Evolutionary conservation across 2,113 vertebrate species (phyloP).

Genomic region (Scomber japonicus): DNA sequence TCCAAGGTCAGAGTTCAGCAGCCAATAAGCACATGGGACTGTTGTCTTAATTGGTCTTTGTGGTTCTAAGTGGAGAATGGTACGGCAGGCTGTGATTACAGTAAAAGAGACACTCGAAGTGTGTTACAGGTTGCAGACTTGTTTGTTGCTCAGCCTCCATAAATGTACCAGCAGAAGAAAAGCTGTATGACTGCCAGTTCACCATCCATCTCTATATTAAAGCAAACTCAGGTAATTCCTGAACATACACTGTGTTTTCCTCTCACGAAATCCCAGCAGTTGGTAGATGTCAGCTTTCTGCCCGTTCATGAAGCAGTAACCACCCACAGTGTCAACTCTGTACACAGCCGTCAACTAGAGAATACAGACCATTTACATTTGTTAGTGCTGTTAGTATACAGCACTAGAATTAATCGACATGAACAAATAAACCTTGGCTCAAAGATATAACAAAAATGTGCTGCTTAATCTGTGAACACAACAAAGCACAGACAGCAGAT

Average conservation of each 20-base stretch:
- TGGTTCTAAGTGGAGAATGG: slow-evolving; percentile 41
- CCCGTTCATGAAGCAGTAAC: slow-evolving; percentile 26
- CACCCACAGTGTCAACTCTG: slow-evolving; percentile 52
- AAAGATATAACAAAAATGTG: slow-evolving; percentile 5
- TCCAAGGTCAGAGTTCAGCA: slow-evolving; percentile 71
- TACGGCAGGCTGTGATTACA: slow-evolving; percentile 52
- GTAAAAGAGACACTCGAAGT: slow-evolving; percentile 11
- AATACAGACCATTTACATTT: slow-evolving; percentile 40
- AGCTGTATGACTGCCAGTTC: slow-evolving; percentile 14
- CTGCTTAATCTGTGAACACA: slow-evolving; percentile 32
- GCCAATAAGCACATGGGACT: slow-evolving; percentile 60
- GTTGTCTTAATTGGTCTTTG: slow-evolving; percentile 63
- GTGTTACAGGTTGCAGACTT: slow-evolving; percentile 22
- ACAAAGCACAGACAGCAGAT: slow-evolving; percentile 10
- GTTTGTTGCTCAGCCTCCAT: slow-evolving; percentile 40
- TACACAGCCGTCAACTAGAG: slow-evolving; percentile 6
- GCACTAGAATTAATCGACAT: not conserved
- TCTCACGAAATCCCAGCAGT: slow-evolving; percentile 26
- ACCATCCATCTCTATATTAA: slow-evolving; percentile 41
- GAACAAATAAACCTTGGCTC: slow-evolving; percentile 31
- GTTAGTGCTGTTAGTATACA: slow-evolving; percentile 35
- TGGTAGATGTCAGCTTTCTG: slow-evolving; percentile 17
- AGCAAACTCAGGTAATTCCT: slow-evolving; percentile 41
- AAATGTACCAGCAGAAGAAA: slow-evolving; percentile 30
- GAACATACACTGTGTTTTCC: slow-evolving; percentile 4